Evolutionary conservation across 1,140 invertebrate genomes (phyloP).

Genomic region (Condylostylus longicornis): DNA sequence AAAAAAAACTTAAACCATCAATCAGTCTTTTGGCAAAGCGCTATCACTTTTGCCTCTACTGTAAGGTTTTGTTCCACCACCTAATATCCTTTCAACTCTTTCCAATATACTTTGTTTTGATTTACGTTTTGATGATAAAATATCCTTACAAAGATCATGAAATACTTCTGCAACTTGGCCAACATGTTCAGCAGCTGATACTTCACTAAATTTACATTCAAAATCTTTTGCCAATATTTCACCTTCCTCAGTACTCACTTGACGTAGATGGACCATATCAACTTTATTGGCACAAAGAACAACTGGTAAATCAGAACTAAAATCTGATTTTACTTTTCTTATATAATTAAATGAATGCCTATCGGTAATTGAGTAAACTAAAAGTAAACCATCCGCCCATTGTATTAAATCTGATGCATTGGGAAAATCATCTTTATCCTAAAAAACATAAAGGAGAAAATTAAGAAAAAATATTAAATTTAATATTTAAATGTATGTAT

Average conservation of each 20-base stretch:
- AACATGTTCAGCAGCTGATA: slow-evolving; percentile 78
- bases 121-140: slow-evolving; percentile 55
- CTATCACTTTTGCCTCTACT: slow-evolving; percentile 73
- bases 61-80: slow-evolving; percentile 56
- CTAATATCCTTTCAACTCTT: no score
- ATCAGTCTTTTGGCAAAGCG: slow-evolving; percentile 65
- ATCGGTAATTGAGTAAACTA: slow-evolving; percentile 87
- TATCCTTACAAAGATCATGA: slow-evolving; percentile 66
- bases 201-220: slow-evolving; percentile 75
- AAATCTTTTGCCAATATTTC: slow-evolving; percentile 75
- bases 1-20: no score
- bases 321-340: slow-evolving; percentile 55
- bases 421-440: slow-evolving; percentile 53
- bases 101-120: slow-evolving; percentile 71
- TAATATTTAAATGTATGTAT: no score
- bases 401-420: slow-evolving; percentile 53
- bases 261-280: slow-evolving; percentile 79
- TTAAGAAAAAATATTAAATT: not conserved
- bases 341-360: slow-evolving; percentile 72
- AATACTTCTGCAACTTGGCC: slow-evolving; percentile 65
- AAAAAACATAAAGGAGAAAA: slow-evolving; percentile 21
- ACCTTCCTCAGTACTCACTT: slow-evolving; percentile 76
- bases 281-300: slow-evolving; percentile 61
- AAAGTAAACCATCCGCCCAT: slow-evolving; percentile 77
- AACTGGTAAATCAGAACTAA: slow-evolving; percentile 53